Evolutionary conservation across 1,140 invertebrate species (phyloP), one percentile per base, ranked within the genome.

Genomic region (Bombus confusus): DNA sequence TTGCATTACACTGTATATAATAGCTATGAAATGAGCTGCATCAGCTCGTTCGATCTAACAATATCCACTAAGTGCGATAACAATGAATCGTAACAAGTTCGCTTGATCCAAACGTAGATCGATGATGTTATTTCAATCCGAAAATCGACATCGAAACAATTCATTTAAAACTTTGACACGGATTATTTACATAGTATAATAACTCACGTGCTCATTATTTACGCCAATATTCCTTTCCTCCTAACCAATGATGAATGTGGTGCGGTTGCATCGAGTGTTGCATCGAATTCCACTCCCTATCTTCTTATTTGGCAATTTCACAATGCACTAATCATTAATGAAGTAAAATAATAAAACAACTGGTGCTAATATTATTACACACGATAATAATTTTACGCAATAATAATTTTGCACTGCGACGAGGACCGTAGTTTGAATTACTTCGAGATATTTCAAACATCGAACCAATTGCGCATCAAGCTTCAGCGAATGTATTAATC

Each of bases 61-160:
- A 79, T 85, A 47, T 57, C 10, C 5, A 34, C 78, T 43, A 66
- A 43, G 62, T 59, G 59, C 71, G 83, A 72, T 80, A 86, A 86
- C 86, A 86, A 85, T 52, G 86, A 73, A 74, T 79, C 59, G 43
- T 85, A 87, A 87, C 87, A 88, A 88, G 37, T 78, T 77, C 62
- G 22, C 18, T 80, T 34, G 12, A 68, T 28, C 10, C 4, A 72
- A 77, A 78, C 52, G 13, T 31, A 62, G 15, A 62, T 80, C 41
- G 22, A 66, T 69, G 37, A 5, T 34, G 43, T 78, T 69, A 37
- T 41, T 62, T 43, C 22, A 25, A 25, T 82, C 8, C 2, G 4
- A 25, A 64, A 52, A 25, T n/a, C 18, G 39, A 83, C 28, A 64
- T 77, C 3, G n/a, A 41, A 34, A 77, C 34, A 37, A 78, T 41